These are phyloP conservation scores for Drosophila melanica DNA, from an alignment of 1,140 invertebrate species.

Conservation along the genomic window DNA sequence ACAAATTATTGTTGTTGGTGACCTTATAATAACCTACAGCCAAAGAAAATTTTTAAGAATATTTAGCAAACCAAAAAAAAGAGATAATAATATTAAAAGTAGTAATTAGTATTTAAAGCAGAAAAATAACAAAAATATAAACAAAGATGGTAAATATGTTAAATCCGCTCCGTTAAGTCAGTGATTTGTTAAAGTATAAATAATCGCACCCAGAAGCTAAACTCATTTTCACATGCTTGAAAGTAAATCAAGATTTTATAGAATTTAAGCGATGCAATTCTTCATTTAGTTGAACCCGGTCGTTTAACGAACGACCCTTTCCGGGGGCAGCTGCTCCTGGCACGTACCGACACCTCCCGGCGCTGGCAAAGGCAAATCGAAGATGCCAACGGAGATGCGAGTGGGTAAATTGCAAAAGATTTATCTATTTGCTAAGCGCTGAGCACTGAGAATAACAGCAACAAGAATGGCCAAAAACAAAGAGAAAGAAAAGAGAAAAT, in stretches of 20 bases:
- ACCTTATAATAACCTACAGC: no score
- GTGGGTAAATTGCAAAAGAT: slow-evolving; percentile 70
- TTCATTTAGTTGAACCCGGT: slow-evolving; percentile 70
- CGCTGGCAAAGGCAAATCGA: slow-evolving; percentile 25
- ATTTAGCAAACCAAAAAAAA: not conserved
- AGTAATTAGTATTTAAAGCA: not conserved
- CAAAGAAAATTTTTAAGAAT: no score
- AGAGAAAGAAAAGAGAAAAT: slow-evolving; percentile 5
- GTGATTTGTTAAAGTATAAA: no score
- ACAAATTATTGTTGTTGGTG: no score
- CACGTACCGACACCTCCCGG: not conserved
- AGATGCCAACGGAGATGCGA: slow-evolving; percentile 25
- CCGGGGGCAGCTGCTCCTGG: slow-evolving; percentile 10
- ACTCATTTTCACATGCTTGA: slow-evolving; percentile 1
- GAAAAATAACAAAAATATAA: no score
- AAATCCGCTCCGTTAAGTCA: not conserved
- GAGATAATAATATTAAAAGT: not conserved
- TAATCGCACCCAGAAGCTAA: not conserved
- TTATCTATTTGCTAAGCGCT: slow-evolving; percentile 69
- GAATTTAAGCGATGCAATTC: slow-evolving; percentile 60
- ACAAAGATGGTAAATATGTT: no score
- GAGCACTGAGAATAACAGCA: slow-evolving; percentile 18
- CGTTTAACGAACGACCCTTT: slow-evolving; percentile 62
- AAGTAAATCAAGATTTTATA: slow-evolving; percentile 73
- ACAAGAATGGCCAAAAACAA: slow-evolving; percentile 11